Evolutionary conservation across 2,797 vertebrate genomes (phyloP).

Genomic region (Danio choprae): DNA sequence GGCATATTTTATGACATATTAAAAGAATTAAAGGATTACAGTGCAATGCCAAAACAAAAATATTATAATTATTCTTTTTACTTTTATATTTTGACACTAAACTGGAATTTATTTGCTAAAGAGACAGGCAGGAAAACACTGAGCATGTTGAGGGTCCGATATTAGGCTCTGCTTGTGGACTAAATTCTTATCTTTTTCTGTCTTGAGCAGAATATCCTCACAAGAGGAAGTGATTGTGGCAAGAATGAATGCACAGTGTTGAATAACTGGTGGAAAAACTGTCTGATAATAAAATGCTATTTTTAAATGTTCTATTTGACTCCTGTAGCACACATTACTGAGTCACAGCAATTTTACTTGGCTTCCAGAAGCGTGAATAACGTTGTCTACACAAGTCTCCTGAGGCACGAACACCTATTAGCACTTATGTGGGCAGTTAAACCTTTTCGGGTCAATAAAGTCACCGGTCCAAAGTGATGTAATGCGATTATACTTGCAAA

Average conservation of each 20-base stretch:
- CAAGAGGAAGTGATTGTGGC: conserved; percentile 32
- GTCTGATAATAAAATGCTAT: conserved; percentile 28
- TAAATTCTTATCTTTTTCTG: conserved; percentile 32
- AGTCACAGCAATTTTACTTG: conserved; percentile 27
- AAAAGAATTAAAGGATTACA: no score
- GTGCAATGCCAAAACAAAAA: no score
- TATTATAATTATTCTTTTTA: no score
- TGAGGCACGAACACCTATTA: not conserved
- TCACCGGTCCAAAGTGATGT: not conserved
- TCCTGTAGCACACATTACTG: not conserved
- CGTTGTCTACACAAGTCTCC: not conserved
- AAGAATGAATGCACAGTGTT: conserved; percentile 12
- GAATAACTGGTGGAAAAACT: conserved; percentile 10
- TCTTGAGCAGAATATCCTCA: conserved; percentile 9
- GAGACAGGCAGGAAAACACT: conserved; percentile 38
- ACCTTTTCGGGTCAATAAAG: not conserved
- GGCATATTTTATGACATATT: no score
- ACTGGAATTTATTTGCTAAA: not conserved
- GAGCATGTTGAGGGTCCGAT: conserved; percentile 33
- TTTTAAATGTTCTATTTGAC: conserved; percentile 27
- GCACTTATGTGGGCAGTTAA: conserved; percentile 23
- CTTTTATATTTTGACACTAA: no score
- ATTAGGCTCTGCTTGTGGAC: conserved; percentile 6
- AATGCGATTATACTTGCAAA: not conserved
- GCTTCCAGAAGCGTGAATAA: not conserved